These are phyloP conservation scores for Prionailurus viverrinus DNA, from an alignment of 2,113 vertebrate species.

Conservation along the genomic window DNA sequence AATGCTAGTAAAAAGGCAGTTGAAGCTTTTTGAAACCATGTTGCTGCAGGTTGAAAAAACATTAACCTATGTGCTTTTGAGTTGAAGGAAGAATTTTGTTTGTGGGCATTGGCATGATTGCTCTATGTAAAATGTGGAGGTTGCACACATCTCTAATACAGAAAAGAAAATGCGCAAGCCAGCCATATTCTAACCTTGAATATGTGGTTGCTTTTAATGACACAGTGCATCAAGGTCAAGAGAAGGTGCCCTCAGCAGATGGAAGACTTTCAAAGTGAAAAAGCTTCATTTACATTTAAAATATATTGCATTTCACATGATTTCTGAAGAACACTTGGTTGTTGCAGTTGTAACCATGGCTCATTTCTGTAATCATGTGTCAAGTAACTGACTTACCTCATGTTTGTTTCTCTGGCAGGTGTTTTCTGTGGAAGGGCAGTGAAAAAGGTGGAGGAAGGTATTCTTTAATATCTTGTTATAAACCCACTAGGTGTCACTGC, in stretches of 20 bases:
- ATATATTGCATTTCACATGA: conserved; percentile 51
- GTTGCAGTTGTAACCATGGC: background rate
- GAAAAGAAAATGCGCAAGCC: conserved; percentile 52
- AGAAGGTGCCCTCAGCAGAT: conserved; percentile 75
- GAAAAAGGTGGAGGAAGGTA: background rate
- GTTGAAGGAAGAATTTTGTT: conserved; percentile 63
- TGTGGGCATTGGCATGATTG: conserved; percentile 51
- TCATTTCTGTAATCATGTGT: conserved; percentile 52
- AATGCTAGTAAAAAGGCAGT: background rate
- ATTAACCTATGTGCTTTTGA: conserved; percentile 56
- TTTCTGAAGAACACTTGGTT: conserved; percentile 61
- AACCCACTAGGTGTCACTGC: conserved; percentile 39
- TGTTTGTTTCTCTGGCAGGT: conserved; percentile 22
- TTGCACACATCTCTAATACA: conserved; percentile 18
- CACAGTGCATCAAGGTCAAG: conserved; percentile 68
- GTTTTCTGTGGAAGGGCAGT: conserved; percentile 17
- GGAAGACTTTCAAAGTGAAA: conserved; percentile 72
- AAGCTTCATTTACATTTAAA: conserved; percentile 70
- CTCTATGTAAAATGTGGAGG: conserved; percentile 59
- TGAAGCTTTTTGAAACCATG: conserved; percentile 33
- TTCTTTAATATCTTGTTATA: background rate
- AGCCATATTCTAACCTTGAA: conserved; percentile 67
- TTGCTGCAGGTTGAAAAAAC: conserved; percentile 45
- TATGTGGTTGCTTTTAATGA: conserved; percentile 77
- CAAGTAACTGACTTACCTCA: conserved; percentile 31